Evolutionary conservation across 2,888 invertebrate species (phyloP).

Genomic region (Bellardia pandia): DNA sequence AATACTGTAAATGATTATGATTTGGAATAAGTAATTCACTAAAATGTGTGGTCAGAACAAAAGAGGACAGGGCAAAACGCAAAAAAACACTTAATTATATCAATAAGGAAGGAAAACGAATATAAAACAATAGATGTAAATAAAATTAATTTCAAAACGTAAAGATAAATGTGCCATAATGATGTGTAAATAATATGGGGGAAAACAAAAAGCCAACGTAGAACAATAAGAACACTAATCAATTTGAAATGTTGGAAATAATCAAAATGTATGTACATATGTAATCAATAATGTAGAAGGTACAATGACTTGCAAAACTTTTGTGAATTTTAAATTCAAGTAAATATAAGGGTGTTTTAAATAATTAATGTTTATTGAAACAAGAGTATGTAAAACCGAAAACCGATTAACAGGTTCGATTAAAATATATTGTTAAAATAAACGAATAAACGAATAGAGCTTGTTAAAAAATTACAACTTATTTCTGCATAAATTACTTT

Average conservation of each 20-base stretch:
- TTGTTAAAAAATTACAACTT: too few species aligned
- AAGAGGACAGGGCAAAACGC: background rate
- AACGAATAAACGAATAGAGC: too few species aligned
- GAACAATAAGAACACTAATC: background rate
- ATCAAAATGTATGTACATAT: background rate
- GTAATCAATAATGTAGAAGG: background rate
- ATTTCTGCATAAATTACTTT: too few species aligned
- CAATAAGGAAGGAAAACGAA: background rate
- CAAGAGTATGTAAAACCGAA: too few species aligned
- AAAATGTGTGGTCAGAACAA: background rate
- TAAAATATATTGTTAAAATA: too few species aligned
- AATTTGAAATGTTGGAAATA: background rate
- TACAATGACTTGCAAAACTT: background rate
- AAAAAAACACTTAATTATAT: background rate
- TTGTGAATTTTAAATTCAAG: too few species aligned
- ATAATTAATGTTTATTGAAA: too few species aligned
- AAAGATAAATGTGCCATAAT: background rate
- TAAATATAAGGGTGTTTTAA: too few species aligned
- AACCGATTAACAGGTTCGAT: too few species aligned
- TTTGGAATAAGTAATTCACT: too few species aligned
- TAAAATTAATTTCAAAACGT: background rate
- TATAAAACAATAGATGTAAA: background rate
- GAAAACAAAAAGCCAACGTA: background rate
- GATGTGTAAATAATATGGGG: constrained; percentile 3
- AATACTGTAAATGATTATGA: background rate